Evolutionary conservation across 2,888 invertebrate genomes (phyloP), one percentile per base, ranked within the genome.

Genomic region (Temnothorax rugatulus): DNA sequence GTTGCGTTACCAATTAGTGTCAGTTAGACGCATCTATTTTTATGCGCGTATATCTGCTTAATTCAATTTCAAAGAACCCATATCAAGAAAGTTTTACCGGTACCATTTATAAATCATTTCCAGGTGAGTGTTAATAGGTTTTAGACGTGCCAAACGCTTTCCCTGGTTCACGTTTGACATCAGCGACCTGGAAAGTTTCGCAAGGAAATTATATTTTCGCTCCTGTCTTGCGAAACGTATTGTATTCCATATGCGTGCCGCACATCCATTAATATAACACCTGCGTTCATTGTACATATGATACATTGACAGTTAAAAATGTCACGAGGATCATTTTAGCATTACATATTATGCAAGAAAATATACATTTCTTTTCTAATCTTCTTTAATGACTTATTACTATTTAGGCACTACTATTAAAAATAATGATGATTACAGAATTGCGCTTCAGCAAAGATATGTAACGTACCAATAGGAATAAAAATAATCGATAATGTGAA

Each of bases 141-240:
- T 64, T 50, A 79, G 47, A 59, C 34, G 18, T 81, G 25, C 57
- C 71, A 71, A 79, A 71, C 59, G 59, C 79, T 81, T 81, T 81
- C 79, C 79, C 79, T 57, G 38, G 25, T 81, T 47, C 73, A 44
- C 38, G 47, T 81, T 81, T 81, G 79, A 81, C 79, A 81, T 59
- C 59, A 18, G 9, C 47, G 73, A 81, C 79, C 73, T 81, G 73
- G 73, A 81, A 81, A 81, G 79, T 81, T 81, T 81, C 73, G 79
- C 79, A 73, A 81, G 79, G 38, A 71, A 81, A 81, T 71, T 25
- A 81, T 81, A 81, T 81, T 81, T 81, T 81, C 38, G 79, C 79
- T 81, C 9, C 59, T 38, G 18, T 50, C 79, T 81, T 81, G 73
- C 59, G 73, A 81, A 81, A 81, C 38, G 47, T 38, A 81, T 81